Evolutionary conservation across 37 sponge, comb jelly and placozoan species (phyloP).

Genomic region (Oopsacas minuta): DNA sequence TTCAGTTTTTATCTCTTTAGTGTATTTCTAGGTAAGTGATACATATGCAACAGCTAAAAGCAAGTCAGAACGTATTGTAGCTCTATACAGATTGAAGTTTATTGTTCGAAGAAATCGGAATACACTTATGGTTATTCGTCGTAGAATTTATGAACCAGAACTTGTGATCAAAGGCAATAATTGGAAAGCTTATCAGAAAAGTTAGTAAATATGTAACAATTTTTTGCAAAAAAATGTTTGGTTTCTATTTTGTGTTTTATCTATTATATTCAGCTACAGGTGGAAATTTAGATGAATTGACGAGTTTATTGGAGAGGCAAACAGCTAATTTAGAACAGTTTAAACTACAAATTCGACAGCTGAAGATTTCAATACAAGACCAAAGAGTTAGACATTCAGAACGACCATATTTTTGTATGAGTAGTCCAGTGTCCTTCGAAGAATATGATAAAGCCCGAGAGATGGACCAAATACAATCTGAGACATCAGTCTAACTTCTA

Average conservation of each 20-base stretch:
- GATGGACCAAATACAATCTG: too few species aligned
- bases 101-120: background rate
- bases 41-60: background rate
- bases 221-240: background rate
- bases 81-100: background rate
- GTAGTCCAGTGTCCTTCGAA: too few species aligned
- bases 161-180: background rate
- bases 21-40: background rate
- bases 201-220: background rate
- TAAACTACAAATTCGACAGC: background rate
- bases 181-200: background rate
- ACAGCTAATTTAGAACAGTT: background rate
- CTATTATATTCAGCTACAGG: background rate
- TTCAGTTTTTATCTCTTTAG: background rate
- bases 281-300: background rate
- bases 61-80: conserved; percentile 4
- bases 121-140: background rate
- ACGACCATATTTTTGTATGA: too few species aligned
- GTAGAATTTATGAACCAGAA: background rate
- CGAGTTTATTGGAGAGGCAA: background rate
- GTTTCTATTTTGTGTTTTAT: background rate
- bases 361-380: background rate
- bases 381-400: background rate
- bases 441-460: too few species aligned
- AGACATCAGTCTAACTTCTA: too few species aligned